Percentiles rank a stretch among this genome's conserved stretches.
Conservation (phyloP, 2,797 vertebrate genomes). For the Petrocephalus sullivani region DNA sequence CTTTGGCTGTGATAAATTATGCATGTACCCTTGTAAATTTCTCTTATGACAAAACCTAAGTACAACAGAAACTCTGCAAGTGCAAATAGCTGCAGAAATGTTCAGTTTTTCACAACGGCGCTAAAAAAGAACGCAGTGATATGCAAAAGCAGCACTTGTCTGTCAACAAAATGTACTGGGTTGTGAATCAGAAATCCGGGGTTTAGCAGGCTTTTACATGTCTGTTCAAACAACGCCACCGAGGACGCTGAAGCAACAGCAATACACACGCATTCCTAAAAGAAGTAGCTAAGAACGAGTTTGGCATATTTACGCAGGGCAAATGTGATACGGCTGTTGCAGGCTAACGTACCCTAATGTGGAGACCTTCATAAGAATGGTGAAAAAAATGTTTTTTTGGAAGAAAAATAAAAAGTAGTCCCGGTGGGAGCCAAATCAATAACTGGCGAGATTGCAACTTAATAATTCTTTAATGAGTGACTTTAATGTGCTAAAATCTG, state of each 20-base stretch:
- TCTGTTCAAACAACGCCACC: not conserved
- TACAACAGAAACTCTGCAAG: not conserved
- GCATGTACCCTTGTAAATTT: not conserved
- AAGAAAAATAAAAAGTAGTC: not conserved
- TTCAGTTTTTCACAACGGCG: not conserved
- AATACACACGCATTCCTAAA: not conserved
- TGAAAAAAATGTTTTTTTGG: not conserved
- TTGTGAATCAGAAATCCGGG: not conserved
- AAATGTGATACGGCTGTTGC: not conserved
- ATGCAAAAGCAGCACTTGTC: not conserved
- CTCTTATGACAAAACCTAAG: not conserved
- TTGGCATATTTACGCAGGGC: not conserved
- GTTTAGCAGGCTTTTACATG: not conserved
- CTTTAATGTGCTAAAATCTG: not conserved
- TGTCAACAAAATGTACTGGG: not conserved
- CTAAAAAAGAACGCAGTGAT: not conserved
- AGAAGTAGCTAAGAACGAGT: not conserved
- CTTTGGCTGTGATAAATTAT: slow-evolving; percentile 8
- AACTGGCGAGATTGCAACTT: not conserved
- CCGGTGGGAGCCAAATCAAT: not conserved
- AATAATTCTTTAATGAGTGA: not conserved
- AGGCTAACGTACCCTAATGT: not conserved
- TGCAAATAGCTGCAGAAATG: slow-evolving; percentile 10
- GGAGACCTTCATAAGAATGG: not conserved
- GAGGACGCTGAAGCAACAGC: not conserved